These are phyloP conservation scores for Lates calcarifer DNA, from an alignment of 2,113 vertebrate species.

Conservation along the genomic window DNA sequence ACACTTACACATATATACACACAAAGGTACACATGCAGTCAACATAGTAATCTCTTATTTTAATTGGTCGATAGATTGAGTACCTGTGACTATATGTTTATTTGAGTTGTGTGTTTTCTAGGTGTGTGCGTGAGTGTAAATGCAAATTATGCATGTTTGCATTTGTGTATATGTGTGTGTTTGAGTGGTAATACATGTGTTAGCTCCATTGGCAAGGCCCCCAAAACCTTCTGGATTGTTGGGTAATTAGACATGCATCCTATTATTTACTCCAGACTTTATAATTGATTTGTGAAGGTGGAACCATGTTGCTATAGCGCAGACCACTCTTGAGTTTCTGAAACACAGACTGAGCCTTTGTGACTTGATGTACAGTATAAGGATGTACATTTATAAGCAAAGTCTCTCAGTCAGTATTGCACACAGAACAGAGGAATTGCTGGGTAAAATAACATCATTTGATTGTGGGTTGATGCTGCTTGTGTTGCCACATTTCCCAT, in stretches of 20 bases:
- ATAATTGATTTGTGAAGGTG: slow-evolving; percentile 79
- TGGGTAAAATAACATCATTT: slow-evolving; percentile 27
- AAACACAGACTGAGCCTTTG: slow-evolving; percentile 22
- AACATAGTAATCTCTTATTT: slow-evolving; percentile 78
- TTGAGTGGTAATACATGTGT: slow-evolving; percentile 42
- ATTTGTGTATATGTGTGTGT: slow-evolving; percentile 32
- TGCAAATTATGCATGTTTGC: slow-evolving; percentile 40
- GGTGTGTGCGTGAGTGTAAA: slow-evolving; percentile 22
- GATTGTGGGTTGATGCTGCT: slow-evolving; percentile 45
- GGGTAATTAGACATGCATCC: slow-evolving; percentile 76
- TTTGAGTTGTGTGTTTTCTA: slow-evolving; percentile 51
- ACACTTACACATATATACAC: slow-evolving; percentile 38
- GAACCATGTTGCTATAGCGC: slow-evolving; percentile 44
- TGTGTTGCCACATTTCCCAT: slow-evolving; percentile 55
- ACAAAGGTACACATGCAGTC: slow-evolving; percentile 61
- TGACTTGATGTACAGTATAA: slow-evolving; percentile 1
- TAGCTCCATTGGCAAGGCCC: slow-evolving; percentile 68
- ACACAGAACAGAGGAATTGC: too few species aligned
- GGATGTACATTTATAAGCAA: slow-evolving; percentile 37
- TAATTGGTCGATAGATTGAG: slow-evolving; percentile 78
- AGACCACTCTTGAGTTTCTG: slow-evolving; percentile 30
- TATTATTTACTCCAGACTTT: slow-evolving; percentile 78
- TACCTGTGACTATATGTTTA: slow-evolving; percentile 76
- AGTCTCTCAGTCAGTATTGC: slow-evolving; percentile 21
- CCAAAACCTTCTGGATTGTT: slow-evolving; percentile 74